Evolutionary conservation across 2,888 invertebrate species (phyloP).

Genomic region (Suillia variegata): DNA sequence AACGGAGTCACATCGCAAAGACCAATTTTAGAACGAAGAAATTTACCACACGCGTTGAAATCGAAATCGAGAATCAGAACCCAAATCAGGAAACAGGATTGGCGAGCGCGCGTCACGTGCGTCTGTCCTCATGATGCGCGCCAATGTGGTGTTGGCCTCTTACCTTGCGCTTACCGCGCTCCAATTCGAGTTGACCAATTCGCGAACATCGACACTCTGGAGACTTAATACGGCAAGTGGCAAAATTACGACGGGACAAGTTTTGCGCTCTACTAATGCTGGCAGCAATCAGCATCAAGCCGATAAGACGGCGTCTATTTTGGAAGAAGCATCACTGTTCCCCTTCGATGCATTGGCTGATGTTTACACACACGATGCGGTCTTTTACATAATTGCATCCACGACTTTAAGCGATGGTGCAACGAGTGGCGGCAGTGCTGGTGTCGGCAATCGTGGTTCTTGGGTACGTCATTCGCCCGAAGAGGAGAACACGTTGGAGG

Average conservation of each 20-base stretch:
- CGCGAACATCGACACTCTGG: constrained; percentile 81
- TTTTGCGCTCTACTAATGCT: too few species aligned
- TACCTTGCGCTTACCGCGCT: constrained; percentile 40
- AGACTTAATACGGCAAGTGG: constrained; percentile 78
- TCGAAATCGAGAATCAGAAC: too few species aligned
- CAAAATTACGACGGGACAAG: constrained; percentile 66
- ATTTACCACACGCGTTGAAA: too few species aligned
- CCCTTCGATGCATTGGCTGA: constrained; percentile 22
- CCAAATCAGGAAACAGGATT: too few species aligned
- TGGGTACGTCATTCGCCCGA: constrained; percentile 33
- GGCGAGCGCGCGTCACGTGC: too few species aligned
- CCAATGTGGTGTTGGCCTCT: constrained; percentile 34
- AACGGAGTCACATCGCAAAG: too few species aligned
- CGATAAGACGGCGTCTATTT: too few species aligned
- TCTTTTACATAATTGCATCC: constrained; percentile 78
- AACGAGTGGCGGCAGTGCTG: too few species aligned
- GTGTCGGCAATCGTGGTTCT: too few species aligned
- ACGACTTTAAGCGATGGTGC: constrained; percentile 61
- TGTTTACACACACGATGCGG: constrained; percentile 65
- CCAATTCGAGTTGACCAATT: constrained; percentile 67
- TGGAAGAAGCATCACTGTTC: neutral
- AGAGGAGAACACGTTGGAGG: constrained; percentile 27
- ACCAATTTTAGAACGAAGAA: too few species aligned
- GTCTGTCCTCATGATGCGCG: constrained; percentile 29
- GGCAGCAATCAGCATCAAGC: constrained; percentile 7